Evolutionary conservation across 2,888 invertebrate species (phyloP).

Genomic region (Cheilosia scutellata): DNA sequence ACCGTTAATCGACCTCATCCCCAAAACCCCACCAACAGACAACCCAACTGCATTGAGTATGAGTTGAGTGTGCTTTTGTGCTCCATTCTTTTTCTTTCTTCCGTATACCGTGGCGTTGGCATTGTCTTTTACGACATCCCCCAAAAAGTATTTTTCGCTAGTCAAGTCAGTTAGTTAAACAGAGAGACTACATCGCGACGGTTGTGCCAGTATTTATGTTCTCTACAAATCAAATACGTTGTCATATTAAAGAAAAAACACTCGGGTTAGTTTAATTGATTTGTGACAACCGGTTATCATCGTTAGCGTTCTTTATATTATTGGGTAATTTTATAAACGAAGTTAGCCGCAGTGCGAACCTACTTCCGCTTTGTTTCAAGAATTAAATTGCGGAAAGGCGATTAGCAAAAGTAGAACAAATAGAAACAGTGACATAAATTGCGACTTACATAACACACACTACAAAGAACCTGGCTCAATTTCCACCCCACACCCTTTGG

Average conservation of each 20-base stretch:
- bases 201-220: constrained; percentile 36
- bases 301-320: background rate
- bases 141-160: constrained; percentile 14
- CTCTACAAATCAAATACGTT: background rate
- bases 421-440: constrained; percentile 34
- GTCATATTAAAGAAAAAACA: constrained; percentile 21
- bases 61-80: constrained; percentile 29
- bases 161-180: constrained; percentile 63
- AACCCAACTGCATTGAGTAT: constrained; percentile 41
- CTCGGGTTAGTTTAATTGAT: constrained; percentile 16
- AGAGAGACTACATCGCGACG: constrained; percentile 42
- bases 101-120: constrained; percentile 3
- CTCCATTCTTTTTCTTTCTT: constrained; percentile 27
- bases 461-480: constrained; percentile 34
- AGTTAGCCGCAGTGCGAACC: background rate
- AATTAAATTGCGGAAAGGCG: constrained; percentile 9
- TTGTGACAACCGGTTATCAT: constrained; percentile 13
- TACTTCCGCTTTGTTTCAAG: background rate
- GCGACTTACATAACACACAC: constrained; percentile 69
- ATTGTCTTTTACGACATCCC: background rate
- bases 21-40: constrained; percentile 20
- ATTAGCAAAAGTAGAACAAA: constrained; percentile 43
- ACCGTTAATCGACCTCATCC: background rate
- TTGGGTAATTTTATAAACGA: background rate
- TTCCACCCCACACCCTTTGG: constrained; percentile 8